Conservation (phyloP, 2,113 vertebrate species). For the Saiga tatarica region DNA sequence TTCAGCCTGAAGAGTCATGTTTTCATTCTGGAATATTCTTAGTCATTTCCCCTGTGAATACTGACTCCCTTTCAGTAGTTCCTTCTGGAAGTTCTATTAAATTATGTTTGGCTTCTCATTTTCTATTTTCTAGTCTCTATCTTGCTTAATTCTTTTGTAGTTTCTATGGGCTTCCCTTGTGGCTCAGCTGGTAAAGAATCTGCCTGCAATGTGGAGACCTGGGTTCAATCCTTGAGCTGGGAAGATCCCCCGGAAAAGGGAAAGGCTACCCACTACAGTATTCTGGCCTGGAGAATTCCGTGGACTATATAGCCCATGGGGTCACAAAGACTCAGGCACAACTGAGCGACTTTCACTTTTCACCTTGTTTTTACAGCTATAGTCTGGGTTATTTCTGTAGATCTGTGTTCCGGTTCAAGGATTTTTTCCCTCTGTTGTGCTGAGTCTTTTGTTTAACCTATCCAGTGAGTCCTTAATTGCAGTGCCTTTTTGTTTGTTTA, state of each 20-base stretch:
- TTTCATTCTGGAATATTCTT: neutral
- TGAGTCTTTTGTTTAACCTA: neutral
- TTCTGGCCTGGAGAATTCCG: neutral
- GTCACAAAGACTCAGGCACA: neutral
- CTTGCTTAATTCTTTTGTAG: neutral
- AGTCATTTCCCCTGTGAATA: neutral
- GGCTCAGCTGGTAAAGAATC: neutral
- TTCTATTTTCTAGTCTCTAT: neutral
- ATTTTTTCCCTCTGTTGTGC: neutral
- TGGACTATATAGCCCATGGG: neutral
- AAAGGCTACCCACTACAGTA: neutral
- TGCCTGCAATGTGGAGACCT: neutral
- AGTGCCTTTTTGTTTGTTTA: neutral
- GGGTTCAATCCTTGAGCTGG: neutral
- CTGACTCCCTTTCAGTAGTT: neutral
- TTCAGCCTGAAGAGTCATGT: neutral
- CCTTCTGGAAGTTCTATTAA: neutral
- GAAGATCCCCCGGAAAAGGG: neutral
- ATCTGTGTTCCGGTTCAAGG: neutral
- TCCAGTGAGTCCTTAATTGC: neutral
- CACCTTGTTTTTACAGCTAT: neutral
- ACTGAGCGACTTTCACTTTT: neutral
- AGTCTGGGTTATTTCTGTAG: neutral
- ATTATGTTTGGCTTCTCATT: neutral
- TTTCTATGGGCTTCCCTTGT: neutral